Evolutionary conservation across 1,140 invertebrate genomes (phyloP).

Genomic region (Drosophila gunungcola): DNA sequence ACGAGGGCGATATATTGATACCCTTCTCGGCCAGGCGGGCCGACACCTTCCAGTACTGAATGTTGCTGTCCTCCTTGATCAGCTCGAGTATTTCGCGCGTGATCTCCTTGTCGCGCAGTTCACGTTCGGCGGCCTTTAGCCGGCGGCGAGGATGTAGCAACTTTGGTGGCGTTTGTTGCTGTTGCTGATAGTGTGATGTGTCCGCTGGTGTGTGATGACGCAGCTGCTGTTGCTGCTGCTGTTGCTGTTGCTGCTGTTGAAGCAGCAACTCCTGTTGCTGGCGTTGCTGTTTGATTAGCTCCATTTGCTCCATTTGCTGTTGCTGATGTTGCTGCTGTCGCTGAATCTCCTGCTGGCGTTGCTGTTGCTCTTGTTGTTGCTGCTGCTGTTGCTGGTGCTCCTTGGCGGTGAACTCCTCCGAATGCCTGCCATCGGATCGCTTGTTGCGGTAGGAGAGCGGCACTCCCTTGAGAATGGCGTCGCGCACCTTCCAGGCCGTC

Average conservation of each 20-base stretch:
- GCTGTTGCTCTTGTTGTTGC: slow-evolving; percentile 40
- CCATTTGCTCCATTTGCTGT: slow-evolving; percentile 41
- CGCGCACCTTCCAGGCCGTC: slow-evolving; percentile 83
- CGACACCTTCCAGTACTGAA: slow-evolving; percentile 84
- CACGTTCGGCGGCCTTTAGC: slow-evolving; percentile 75
- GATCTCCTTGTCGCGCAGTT: slow-evolving; percentile 80
- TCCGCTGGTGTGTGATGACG: slow-evolving; percentile 57
- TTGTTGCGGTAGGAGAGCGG: slow-evolving; percentile 82
- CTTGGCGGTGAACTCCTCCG: slow-evolving; percentile 32
- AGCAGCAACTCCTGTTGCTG: slow-evolving; percentile 45
- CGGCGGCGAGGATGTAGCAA: slow-evolving; percentile 71
- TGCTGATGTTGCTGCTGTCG: slow-evolving; percentile 49
- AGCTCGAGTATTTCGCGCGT: slow-evolving; percentile 82
- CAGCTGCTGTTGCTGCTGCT: slow-evolving; percentile 43
- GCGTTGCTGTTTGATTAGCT: slow-evolving; percentile 43
- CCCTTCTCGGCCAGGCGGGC: slow-evolving; percentile 81
- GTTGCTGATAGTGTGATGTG: slow-evolving; percentile 70
- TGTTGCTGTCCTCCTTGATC: slow-evolving; percentile 82
- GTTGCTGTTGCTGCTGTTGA: slow-evolving; percentile 51
- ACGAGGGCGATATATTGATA: slow-evolving; percentile 80
- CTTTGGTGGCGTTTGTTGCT: slow-evolving; percentile 53
- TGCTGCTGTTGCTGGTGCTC: slow-evolving; percentile 55
- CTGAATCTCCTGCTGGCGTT: slow-evolving; percentile 55
- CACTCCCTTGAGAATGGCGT: slow-evolving; percentile 81
- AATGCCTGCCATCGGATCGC: slow-evolving; percentile 52